These are phyloP conservation scores for Enteromius argenteus DNA, from an alignment of 2,797 vertebrate genomes.

Conservation along the genomic window DNA sequence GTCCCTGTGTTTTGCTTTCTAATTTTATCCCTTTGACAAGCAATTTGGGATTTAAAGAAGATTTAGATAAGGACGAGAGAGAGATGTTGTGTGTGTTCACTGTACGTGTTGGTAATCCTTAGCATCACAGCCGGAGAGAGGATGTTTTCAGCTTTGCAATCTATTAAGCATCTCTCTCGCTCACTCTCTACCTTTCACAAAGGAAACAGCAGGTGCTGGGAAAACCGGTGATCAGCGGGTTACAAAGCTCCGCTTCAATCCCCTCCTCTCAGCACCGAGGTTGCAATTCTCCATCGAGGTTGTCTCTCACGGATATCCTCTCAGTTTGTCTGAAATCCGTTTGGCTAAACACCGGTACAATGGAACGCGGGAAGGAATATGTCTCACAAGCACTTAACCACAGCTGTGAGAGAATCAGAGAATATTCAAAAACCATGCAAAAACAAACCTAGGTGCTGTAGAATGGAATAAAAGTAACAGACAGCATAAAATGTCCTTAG, in stretches of 20 bases:
- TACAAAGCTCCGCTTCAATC: conserved; percentile 31
- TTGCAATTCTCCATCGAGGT: conserved; percentile 35
- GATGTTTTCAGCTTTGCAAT: conserved; percentile 41
- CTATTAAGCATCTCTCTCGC: conserved; percentile 39
- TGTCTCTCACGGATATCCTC: conserved; percentile 39
- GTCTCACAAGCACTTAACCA: conserved; percentile 20
- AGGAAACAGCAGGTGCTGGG: conserved; percentile 37
- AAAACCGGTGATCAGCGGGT: conserved; percentile 29
- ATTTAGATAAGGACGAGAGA: conserved; percentile 63
- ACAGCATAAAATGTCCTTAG: neutral
- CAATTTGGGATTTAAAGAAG: conserved; percentile 72
- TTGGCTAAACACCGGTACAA: conserved; percentile 42
- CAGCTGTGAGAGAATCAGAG: conserved; percentile 31
- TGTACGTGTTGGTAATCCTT: conserved; percentile 69
- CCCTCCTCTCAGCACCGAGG: conserved; percentile 13
- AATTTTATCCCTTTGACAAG: conserved; percentile 78
- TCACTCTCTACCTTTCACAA: conserved; percentile 5
- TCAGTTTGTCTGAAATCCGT: conserved; percentile 48
- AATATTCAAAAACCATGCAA: neutral
- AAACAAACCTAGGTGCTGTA: neutral
- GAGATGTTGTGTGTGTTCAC: conserved; percentile 11
- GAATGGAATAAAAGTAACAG: neutral
- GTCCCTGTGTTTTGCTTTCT: conserved; percentile 74
- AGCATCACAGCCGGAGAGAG: conserved; percentile 46
- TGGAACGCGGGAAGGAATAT: conserved; percentile 32